Conservation (phyloP, 2,113 vertebrate genomes). For the Addax nasomaculatus region DNA sequence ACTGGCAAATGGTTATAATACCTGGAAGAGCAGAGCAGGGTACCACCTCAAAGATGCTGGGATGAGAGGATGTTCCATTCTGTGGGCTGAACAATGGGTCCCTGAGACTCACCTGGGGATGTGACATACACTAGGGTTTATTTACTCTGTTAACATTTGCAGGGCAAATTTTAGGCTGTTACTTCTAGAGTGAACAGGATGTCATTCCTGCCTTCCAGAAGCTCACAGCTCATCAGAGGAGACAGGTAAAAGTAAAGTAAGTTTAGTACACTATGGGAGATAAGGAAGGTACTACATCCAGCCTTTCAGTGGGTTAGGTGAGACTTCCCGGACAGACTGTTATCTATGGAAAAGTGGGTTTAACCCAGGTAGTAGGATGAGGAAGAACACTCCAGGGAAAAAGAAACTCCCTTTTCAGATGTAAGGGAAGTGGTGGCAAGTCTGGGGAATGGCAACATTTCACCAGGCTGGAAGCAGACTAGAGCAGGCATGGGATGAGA, state of each 20-base stretch:
- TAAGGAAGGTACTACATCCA: neutral
- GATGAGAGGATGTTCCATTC: neutral
- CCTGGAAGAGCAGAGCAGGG: rapidly evolving
- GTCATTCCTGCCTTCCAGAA: neutral
- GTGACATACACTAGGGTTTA: neutral
- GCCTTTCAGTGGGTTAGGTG: neutral
- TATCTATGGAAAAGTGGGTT: neutral
- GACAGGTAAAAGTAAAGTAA: neutral
- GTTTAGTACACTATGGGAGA: neutral
- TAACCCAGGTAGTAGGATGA: neutral
- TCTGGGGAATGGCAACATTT: neutral
- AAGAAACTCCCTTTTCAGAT: neutral
- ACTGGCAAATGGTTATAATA: neutral
- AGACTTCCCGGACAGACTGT: neutral
- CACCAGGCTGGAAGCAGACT: neutral
- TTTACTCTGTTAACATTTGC: neutral
- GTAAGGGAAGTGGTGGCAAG: neutral
- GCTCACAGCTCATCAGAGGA: neutral
- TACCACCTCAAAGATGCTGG: neutral
- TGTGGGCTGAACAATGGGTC: neutral
- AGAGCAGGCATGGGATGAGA: rapidly evolving
- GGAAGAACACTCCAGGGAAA: neutral
- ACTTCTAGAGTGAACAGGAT: neutral
- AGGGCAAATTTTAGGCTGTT: neutral
- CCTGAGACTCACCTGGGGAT: neutral